Evolutionary conservation across 35 echinoderm and acorn worm genomes (phyloP).

Genomic region (Chiridota heheva): DNA sequence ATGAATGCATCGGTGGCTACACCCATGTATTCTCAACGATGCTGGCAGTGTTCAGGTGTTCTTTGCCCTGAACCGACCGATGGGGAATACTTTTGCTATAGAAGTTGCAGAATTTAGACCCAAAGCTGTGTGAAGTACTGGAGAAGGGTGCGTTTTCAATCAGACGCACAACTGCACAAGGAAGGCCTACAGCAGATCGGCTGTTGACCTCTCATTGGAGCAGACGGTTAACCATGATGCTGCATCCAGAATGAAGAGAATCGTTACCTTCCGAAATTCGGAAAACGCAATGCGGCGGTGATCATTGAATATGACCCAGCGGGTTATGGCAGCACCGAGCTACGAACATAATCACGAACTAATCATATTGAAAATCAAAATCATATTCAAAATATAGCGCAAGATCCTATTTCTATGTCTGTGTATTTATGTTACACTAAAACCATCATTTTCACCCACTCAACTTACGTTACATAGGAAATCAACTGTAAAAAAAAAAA

Average conservation of each 20-base stretch:
- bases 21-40: slow-evolving; percentile 56
- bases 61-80: slow-evolving; percentile 73
- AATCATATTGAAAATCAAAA: slow-evolving; percentile 50
- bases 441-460: too few relatives aligned
- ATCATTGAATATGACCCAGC: slow-evolving; percentile 50
- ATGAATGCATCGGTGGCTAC: slow-evolving; percentile 67
- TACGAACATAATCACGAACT: slow-evolving; percentile 47
- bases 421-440: too few relatives aligned
- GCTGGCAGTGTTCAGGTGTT: slow-evolving; percentile 39
- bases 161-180: slow-evolving; percentile 54
- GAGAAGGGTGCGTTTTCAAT: slow-evolving; percentile 81
- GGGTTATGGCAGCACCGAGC: slow-evolving; percentile 60
- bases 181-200: slow-evolving; percentile 62
- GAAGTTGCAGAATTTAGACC: slow-evolving; percentile 52
- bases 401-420: too few relatives aligned
- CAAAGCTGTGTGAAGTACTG: slow-evolving; percentile 35
- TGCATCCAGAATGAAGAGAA: slow-evolving; percentile 63
- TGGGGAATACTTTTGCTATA: slow-evolving; percentile 75
- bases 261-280: slow-evolving; percentile 49
- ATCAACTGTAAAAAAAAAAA: too few relatives aligned
- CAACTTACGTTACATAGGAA: too few relatives aligned
- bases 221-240: slow-evolving; percentile 78
- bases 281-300: slow-evolving; percentile 55
- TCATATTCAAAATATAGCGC: too few relatives aligned
- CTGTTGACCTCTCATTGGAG: slow-evolving; percentile 73